These are phyloP conservation scores for Pristiophorus japonicus DNA, from an alignment of 2,113 vertebrate species.

Conservation along the genomic window DNA sequence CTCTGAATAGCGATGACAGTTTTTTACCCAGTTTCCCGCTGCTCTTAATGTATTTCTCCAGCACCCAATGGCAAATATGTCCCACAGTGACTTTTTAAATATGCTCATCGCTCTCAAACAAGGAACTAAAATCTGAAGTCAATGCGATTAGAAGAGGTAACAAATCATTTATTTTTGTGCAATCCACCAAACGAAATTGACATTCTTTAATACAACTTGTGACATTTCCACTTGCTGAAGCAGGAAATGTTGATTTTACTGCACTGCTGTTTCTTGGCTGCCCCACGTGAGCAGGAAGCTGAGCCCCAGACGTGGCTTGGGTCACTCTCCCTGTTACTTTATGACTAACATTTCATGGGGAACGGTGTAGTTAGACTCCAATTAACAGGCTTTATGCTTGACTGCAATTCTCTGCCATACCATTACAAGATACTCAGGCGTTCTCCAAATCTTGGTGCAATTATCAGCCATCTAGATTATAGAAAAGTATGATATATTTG, in stretches of 20 bases:
- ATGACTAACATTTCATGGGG: conserved; percentile 66
- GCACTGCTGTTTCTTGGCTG: not conserved
- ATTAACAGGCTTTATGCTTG: conserved; percentile 82
- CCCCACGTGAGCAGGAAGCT: not conserved
- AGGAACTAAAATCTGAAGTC: not conserved
- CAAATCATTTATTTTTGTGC: not conserved
- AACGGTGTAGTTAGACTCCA: conserved; percentile 63
- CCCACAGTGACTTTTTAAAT: no score
- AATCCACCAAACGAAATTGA: not conserved
- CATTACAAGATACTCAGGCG: conserved; percentile 56
- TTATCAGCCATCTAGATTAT: conserved; percentile 71
- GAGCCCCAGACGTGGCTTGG: conserved; percentile 48
- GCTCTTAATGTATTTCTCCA: not conserved
- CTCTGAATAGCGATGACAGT: no score
- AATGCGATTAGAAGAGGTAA: not conserved
- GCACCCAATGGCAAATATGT: no score
- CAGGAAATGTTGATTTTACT: not conserved
- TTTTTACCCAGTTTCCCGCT: not conserved
- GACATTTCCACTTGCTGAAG: not conserved
- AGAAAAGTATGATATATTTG: conserved; percentile 14
- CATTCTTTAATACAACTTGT: not conserved
- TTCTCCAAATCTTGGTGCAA: conserved; percentile 67
- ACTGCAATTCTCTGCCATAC: conserved; percentile 67
- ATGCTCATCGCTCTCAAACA: not conserved
- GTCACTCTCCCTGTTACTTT: conserved; percentile 67